Conservation (phyloP, 1,140 invertebrate genomes). For the Drosophila burlai region DNA sequence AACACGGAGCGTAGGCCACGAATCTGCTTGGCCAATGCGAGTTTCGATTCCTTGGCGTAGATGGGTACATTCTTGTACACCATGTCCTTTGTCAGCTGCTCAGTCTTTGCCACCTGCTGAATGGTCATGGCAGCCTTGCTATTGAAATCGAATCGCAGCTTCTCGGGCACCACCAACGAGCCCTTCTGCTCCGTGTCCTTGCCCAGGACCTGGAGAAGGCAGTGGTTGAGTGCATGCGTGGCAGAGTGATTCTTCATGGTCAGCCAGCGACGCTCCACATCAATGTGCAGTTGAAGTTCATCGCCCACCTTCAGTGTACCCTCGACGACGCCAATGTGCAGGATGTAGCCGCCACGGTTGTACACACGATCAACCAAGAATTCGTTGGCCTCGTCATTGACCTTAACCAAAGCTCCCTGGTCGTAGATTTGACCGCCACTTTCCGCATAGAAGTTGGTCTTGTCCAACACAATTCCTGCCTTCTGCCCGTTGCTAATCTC, state of each 20-base stretch:
- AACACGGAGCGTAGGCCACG: constrained; percentile 98
- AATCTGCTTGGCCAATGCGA: constrained; percentile 91
- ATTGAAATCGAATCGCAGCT: constrained; percentile 98
- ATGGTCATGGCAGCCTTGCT: constrained; percentile 96
- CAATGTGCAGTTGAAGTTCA: constrained; percentile 92
- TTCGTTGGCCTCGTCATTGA: constrained; percentile 94
- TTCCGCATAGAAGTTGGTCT: constrained; percentile 98
- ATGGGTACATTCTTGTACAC: constrained; percentile 93
- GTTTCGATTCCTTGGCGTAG: constrained; percentile 94
- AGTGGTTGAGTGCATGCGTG: constrained; percentile 98
- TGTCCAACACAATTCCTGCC: constrained; percentile 96
- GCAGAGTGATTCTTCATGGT: constrained; percentile 99
- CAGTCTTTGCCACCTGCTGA: constrained; percentile 94
- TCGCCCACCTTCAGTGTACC: constrained; percentile 95
- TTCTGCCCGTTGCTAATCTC: constrained; percentile 93
- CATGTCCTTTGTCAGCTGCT: constrained; percentile 92
- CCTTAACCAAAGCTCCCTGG: constrained; percentile 97
- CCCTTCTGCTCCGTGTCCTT: constrained; percentile 98
- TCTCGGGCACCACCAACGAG: constrained; percentile 98
- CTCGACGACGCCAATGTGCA: constrained; percentile 96
- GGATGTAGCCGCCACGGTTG: constrained; percentile 97
- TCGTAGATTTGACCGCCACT: constrained; percentile 99
- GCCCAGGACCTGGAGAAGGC: constrained; percentile 94
- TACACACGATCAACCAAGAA: constrained; percentile 98
- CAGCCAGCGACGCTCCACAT: constrained; percentile 92